Conservation (phyloP, 2,888 invertebrate species). For the Nomada fabriciana region DNA sequence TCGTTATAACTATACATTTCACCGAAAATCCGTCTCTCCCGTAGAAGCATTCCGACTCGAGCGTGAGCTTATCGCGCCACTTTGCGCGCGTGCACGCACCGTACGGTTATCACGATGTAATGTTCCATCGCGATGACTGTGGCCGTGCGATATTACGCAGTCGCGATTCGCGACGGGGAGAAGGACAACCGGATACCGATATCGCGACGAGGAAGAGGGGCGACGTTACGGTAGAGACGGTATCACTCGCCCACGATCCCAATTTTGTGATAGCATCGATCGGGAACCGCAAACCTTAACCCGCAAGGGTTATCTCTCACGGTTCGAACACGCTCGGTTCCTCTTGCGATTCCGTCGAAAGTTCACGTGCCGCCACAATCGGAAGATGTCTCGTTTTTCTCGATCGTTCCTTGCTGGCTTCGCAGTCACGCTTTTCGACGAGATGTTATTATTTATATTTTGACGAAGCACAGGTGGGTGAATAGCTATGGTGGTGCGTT, state of each 20-base stretch:
- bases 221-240: constrained; percentile 47
- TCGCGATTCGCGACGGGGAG: constrained; percentile 34
- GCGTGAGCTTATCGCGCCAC: constrained; percentile 50
- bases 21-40: constrained; percentile 4
- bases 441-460: background rate
- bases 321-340: constrained; percentile 7
- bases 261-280: constrained; percentile 69
- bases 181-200: constrained; percentile 56
- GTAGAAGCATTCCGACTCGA: constrained; percentile 45
- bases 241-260: constrained; percentile 59
- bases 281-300: constrained; percentile 58
- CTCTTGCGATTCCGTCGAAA: constrained; percentile 20
- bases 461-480: too few relatives aligned
- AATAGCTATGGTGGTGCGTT: too few relatives aligned
- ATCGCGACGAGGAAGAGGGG: constrained; percentile 25
- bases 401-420: background rate
- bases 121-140: constrained; percentile 64
- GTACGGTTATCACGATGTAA: constrained; percentile 61
- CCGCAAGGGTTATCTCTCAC: constrained; percentile 42
- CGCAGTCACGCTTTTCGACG: background rate
- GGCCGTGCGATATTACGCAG: constrained; percentile 62
- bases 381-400: background rate
- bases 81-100: constrained; percentile 65
- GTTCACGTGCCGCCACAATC: constrained; percentile 1
- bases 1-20: background rate